Evolutionary conservation across 2,113 vertebrate species (phyloP), one percentile per base, ranked within the genome.

Genomic region (Cyanoliseus patagonus): DNA sequence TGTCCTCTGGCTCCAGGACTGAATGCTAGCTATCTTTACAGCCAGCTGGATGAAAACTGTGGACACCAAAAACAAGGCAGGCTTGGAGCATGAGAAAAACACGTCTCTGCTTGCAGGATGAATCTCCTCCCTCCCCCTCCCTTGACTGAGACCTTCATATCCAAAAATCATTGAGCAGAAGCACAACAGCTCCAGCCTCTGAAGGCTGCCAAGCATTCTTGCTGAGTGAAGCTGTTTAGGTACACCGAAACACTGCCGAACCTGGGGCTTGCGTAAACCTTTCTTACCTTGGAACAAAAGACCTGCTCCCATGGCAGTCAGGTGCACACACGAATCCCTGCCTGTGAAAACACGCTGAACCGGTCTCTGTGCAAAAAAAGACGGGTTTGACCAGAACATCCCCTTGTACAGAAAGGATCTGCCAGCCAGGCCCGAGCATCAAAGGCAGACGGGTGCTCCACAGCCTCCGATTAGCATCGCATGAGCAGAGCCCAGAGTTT

Each of bases 141-240:
- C 84, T 86, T 3, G 49, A 92, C 11, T 17, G 88, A 91, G 76
- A 94, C 37, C 92, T 83, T 87, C 88, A 85, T 94, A 94, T 91
- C 78, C 30, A 1, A 94, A 94, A 96, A 80, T 91, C 78, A 84
- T 82, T 33, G 83, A 94, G 86, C 86, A 92, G 83, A 91, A 93
- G 73, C 64, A 23, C 76, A 96, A 20, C 18, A 88, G 72, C 93
- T 39, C 84, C 88, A 90, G 83, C 57, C 52, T 90, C 61, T 75
- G 88, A 63, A 92, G 84, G 73, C 86, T 96, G 94, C 94, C 94
- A 94, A 91, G 70, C 73, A n/a, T 88, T 94, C 92, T 51, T 97
- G 94, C 94, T 97, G 96, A 96, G 94, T 44, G 92, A 88, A 86
- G 95, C 86, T 92, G 24, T 96, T 95, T 73, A 51, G 73, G 74